phyloP scores from a whole-genome alignment of 35 echinoderm and acorn worm species.

The Holothuria glaberrima region DNA sequence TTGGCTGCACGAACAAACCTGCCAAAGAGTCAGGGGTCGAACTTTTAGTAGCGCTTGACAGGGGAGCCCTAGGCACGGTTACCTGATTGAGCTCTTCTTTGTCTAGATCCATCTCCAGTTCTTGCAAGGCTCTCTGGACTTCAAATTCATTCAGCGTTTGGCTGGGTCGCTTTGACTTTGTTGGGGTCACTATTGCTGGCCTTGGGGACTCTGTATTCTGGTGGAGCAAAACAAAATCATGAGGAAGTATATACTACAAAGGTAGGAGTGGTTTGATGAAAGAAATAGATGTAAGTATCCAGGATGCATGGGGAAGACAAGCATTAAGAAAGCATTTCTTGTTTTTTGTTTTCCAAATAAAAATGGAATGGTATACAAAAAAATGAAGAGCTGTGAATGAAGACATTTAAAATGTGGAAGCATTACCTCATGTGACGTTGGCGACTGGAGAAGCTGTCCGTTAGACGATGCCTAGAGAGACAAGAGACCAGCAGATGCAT shows the following conservation, averaged over 20 bases:
- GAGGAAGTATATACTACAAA: neutral
- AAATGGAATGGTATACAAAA: neutral
- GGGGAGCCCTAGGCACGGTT: neutral
- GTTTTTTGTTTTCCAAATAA: neutral
- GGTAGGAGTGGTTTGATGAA: neutral
- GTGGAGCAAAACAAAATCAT: neutral
- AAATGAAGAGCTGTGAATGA: neutral
- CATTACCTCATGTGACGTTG: conserved; percentile 33
- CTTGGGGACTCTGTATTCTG: conserved; percentile 30
- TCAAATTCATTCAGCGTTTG: conserved; percentile 50
- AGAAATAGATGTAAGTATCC: no score
- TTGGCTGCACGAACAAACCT: conserved; percentile 23
- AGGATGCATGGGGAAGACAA: no score
- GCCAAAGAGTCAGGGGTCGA: conserved; percentile 32
- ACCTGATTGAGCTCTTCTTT: neutral
- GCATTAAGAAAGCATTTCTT: neutral
- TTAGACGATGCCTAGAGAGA: conserved; percentile 24
- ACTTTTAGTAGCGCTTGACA: neutral
- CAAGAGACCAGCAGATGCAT: neutral
- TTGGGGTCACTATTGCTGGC: conserved; percentile 55
- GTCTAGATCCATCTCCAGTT: conserved; percentile 32
- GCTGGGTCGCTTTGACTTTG: conserved; percentile 51
- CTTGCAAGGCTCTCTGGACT: conserved; percentile 48
- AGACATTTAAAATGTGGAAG: conserved; percentile 12
- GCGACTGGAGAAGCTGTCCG: conserved; percentile 11